Evolutionary conservation across 2,113 vertebrate species (phyloP), one percentile per base, ranked within the genome.

Genomic region (Plectropomus leopardus): DNA sequence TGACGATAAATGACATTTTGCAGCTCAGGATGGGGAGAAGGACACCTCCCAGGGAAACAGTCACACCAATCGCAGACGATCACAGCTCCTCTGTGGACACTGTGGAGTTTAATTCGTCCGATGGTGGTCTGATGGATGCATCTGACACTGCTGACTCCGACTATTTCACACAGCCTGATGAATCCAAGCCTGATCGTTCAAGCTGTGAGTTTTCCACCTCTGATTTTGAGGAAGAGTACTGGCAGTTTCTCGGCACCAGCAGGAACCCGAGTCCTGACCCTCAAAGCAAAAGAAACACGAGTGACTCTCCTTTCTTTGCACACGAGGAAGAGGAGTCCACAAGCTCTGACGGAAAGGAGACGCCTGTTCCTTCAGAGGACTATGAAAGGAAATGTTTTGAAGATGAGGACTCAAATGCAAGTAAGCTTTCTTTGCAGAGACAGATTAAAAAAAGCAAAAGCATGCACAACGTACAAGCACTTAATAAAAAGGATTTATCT

Each of bases 1-100:
- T 95, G 45, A 95, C 95, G 0, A 95, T 96, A 72, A 94, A 94
- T 61, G 93, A 95, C 58, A 94, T 96, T 77, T 89, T 96, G 66
- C 90, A 94, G 54, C 87, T 95, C 1, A 92, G 84, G 79, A 72
- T 80, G 82, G 30, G 64, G 3, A 58, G 72, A 71, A 78, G 72
- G 45, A 54, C 40, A 1, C 66, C 89, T 77, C 58, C 53, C 24
- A 66, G 16, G 14, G 80, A 68, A 28, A 77, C 65, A 3, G 48
- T 0, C 0, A 44, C 45, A 3, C 50, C 57, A 21, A 55, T 26
- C 7, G 26, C 7, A 40, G 57, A 83, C 1, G 51, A 54, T 50
- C 65, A 30, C 15, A 45, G 34, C 32, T 28, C 26, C 34, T 26
- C 64, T 17, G 26, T 23, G 1, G 81, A 84, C 55, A 42, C 71